Percentiles rank a stretch among this genome's conserved stretches.
These are phyloP conservation scores for Drosophila colorata DNA, from an alignment of 2,888 invertebrate genomes.

Conservation along the genomic window DNA sequence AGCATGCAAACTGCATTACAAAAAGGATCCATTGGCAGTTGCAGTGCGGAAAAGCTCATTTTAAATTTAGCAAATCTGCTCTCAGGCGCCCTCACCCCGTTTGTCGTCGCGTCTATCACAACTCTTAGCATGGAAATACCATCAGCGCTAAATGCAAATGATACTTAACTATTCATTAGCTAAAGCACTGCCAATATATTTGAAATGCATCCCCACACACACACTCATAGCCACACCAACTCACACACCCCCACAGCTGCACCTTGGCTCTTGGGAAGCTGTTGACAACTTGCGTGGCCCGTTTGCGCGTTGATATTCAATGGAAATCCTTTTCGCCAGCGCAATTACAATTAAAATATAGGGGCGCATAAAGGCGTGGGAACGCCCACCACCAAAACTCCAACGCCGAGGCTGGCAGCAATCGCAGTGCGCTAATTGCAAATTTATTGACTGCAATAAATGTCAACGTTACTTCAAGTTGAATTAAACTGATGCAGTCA, in stretches of 20 bases:
- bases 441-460: slow-evolving; percentile 77
- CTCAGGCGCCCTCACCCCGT: neutral
- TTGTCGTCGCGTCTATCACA: slow-evolving; percentile 1
- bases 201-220: slow-evolving; percentile 28
- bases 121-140: slow-evolving; percentile 52
- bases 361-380: slow-evolving; percentile 3
- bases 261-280: slow-evolving; percentile 38
- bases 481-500: slow-evolving; percentile 47
- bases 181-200: slow-evolving; percentile 38
- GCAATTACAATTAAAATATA: slow-evolving; percentile 44
- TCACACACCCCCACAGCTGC: neutral
- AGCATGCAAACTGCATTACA: slow-evolving; percentile 29
- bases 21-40: slow-evolving; percentile 20
- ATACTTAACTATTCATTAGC: slow-evolving; percentile 66
- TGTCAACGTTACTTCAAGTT: slow-evolving; percentile 57
- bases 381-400: slow-evolving; percentile 14
- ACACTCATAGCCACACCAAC: slow-evolving; percentile 1
- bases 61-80: slow-evolving; percentile 26
- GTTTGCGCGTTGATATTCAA: slow-evolving; percentile 47
- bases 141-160: slow-evolving; percentile 58
- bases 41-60: slow-evolving; percentile 32
- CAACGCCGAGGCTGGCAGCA: neutral
- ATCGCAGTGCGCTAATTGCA: slow-evolving; percentile 56
- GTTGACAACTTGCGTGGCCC: slow-evolving; percentile 49
- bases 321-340: slow-evolving; percentile 39